Conservation (phyloP, 2,888 invertebrate genomes). For the Lamellibrachia columna region DNA sequence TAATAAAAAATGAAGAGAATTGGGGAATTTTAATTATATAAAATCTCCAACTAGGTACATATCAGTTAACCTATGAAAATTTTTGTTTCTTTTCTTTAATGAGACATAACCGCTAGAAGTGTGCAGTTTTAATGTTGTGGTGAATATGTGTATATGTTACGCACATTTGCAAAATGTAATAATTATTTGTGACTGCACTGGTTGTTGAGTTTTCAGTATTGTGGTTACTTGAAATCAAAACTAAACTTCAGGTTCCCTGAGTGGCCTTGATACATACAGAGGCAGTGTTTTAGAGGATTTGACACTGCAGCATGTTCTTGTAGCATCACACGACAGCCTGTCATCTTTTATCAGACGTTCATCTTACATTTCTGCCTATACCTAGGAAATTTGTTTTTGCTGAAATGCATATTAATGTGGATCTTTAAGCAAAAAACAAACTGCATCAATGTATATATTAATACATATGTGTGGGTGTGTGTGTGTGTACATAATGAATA, state of each 20-base stretch:
- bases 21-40: no score
- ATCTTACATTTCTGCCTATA: background rate
- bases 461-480: background rate
- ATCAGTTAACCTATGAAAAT: background rate
- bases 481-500: background rate
- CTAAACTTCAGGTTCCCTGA: background rate
- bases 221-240: background rate
- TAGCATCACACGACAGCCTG: background rate
- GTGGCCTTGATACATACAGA: background rate
- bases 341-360: background rate
- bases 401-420: background rate
- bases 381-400: background rate
- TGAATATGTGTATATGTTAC: background rate
- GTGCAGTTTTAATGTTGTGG: background rate
- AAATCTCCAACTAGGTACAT: no score
- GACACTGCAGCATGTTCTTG: background rate
- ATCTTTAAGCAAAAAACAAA: background rate
- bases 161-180: background rate
- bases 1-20: no score
- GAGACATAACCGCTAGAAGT: background rate
- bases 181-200: background rate
- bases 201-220: background rate
- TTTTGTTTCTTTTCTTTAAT: background rate
- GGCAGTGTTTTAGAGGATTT: background rate
- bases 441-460: background rate